Evolutionary conservation across 2,113 vertebrate genomes (phyloP).

Genomic region (Otocyon megalotis): DNA sequence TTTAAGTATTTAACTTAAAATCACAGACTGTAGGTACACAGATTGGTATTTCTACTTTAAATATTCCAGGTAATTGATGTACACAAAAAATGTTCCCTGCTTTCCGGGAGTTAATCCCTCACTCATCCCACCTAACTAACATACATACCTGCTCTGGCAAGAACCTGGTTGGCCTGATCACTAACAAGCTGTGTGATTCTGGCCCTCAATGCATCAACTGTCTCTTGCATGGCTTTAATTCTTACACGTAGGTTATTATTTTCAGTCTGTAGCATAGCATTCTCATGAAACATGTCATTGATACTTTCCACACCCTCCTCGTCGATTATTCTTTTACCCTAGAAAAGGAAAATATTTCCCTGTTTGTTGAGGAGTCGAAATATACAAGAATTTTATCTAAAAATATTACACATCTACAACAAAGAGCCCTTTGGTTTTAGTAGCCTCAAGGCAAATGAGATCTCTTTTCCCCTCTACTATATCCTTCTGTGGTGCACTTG

Average conservation of each 20-base stretch:
- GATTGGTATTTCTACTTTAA: background rate
- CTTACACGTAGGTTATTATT: constrained; percentile 97
- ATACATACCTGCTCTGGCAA: constrained; percentile 92
- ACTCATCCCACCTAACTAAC: background rate
- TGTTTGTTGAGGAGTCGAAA: background rate
- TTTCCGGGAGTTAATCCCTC: background rate
- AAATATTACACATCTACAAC: background rate
- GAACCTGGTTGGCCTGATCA: constrained; percentile 94
- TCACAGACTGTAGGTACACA: background rate
- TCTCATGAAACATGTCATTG: constrained; percentile 99
- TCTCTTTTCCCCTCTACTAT: background rate
- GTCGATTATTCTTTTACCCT: constrained; percentile 98
- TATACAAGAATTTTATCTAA: constrained; percentile 14
- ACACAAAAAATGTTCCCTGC: constrained; percentile 1
- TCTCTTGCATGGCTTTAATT: constrained; percentile 99
- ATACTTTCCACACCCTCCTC: constrained; percentile 97
- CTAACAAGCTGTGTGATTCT: constrained; percentile 95
- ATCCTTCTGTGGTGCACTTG: background rate
- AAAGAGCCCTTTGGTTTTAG: background rate
- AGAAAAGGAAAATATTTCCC: constrained; percentile 61
- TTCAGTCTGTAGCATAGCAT: constrained; percentile 98
- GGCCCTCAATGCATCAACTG: constrained; percentile 92
- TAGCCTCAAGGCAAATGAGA: background rate
- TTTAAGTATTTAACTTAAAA: constrained; percentile 37
- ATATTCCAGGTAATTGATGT: background rate